These are phyloP conservation scores for Euleptes europaea DNA, from an alignment of 2,113 vertebrate species.

Conservation along the genomic window DNA sequence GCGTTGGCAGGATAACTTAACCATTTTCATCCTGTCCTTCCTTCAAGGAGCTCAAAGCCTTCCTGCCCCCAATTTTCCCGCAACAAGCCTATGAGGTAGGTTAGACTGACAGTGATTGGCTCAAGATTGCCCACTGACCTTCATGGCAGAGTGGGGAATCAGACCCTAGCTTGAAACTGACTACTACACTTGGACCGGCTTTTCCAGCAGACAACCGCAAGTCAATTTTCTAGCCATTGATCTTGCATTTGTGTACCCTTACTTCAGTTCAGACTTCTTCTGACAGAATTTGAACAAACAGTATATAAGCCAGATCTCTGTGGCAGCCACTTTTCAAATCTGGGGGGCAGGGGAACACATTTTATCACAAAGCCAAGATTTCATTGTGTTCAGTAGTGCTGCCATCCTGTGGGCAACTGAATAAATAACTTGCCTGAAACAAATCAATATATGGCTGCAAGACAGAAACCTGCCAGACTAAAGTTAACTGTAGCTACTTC, in stretches of 20 bases:
- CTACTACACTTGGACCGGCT: background rate
- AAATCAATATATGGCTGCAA: background rate
- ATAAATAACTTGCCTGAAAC: rapidly evolving
- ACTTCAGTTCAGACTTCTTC: background rate
- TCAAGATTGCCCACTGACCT: too few relatives aligned
- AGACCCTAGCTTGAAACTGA: too few relatives aligned
- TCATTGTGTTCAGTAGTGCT: background rate
- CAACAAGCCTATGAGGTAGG: too few relatives aligned
- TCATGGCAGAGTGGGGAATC: too few relatives aligned
- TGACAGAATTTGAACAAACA: background rate
- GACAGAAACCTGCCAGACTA: background rate
- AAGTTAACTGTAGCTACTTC: too few relatives aligned
- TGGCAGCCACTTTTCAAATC: background rate
- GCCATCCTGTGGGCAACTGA: rapidly evolving
- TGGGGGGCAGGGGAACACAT: background rate
- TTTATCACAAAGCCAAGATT: background rate
- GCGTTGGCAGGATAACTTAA: background rate
- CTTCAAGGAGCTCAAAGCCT: too few relatives aligned
- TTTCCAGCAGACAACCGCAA: background rate
- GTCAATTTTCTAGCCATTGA: background rate
- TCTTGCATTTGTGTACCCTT: background rate
- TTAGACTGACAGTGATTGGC: too few relatives aligned
- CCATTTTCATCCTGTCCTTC: too few relatives aligned
- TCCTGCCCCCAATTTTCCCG: too few relatives aligned
- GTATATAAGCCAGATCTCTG: background rate